phyloP scores from a whole-genome alignment of 2,113 vertebrate species.

The Elephantulus edwardii region DNA sequence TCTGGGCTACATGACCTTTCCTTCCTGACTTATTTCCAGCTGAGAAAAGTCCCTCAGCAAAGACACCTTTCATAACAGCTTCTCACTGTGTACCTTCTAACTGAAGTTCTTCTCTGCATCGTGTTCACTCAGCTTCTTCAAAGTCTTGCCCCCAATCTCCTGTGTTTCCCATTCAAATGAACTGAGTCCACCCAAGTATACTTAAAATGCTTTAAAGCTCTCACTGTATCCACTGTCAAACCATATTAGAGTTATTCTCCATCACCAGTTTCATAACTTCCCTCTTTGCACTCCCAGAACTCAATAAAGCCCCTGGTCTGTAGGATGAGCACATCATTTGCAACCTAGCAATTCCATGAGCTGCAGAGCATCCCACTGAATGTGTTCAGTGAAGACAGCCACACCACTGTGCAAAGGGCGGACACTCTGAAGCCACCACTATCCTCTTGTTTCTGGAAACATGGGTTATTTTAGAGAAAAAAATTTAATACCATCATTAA shows the following conservation, averaged over 20 bases:
- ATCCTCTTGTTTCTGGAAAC: neutral
- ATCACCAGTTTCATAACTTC: neutral
- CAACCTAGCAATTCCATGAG: slow-evolving; percentile 11
- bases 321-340: slow-evolving; percentile 30
- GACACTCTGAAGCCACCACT: neutral
- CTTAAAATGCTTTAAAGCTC: neutral
- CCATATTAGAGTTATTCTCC: neutral
- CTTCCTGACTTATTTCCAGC: neutral
- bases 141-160: neutral
- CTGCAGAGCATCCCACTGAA: neutral
- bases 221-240: neutral
- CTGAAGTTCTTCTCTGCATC: neutral
- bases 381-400: neutral
- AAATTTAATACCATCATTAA: slow-evolving; percentile 23
- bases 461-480: slow-evolving; percentile 11
- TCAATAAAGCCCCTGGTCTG: slow-evolving; percentile 18
- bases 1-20: neutral
- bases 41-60: neutral
- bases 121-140: neutral
- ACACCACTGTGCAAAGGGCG: neutral
- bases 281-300: slow-evolving; percentile 12
- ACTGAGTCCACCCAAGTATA: neutral
- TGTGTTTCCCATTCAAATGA: neutral
- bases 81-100: neutral
- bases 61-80: neutral